Conservation (phyloP, 1,140 invertebrate genomes). For the Neodiprion pinetum region DNA sequence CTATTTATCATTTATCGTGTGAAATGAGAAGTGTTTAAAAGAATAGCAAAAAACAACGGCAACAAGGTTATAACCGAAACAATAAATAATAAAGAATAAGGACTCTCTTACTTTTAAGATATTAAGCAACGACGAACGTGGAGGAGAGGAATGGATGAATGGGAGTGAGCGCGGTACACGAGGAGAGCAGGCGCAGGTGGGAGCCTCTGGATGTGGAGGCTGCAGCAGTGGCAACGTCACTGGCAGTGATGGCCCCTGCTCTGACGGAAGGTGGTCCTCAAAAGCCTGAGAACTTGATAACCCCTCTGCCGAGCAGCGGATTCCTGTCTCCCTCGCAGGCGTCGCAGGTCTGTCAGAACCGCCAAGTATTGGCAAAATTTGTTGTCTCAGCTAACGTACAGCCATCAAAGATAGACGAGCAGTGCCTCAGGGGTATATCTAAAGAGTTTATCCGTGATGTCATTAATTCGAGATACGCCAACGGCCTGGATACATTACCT, state of each 20-base stretch:
- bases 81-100: no score
- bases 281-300: slow-evolving; percentile 63
- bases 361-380: slow-evolving; percentile 58
- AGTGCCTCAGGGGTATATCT: slow-evolving; percentile 55
- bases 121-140: background rate
- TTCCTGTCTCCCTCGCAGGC: slow-evolving; percentile 58
- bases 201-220: slow-evolving; percentile 62
- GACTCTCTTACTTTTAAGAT: no score
- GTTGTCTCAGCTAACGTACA: slow-evolving; percentile 60
- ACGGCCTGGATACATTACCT: slow-evolving; percentile 54
- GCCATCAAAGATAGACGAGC: slow-evolving; percentile 58
- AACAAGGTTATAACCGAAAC: background rate
- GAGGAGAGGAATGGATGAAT: slow-evolving; percentile 64
- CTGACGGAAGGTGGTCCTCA: slow-evolving; percentile 73
- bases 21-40: background rate
- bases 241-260: slow-evolving; percentile 77
- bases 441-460: slow-evolving; percentile 60
- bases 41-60: background rate
- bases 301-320: slow-evolving; percentile 55
- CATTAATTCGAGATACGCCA: slow-evolving; percentile 58
- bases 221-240: slow-evolving; percentile 64
- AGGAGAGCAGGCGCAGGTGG: slow-evolving; percentile 41
- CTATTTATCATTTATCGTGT: background rate
- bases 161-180: slow-evolving; percentile 59
- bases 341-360: slow-evolving; percentile 52